Conservation (phyloP, 2,888 invertebrate genomes). For the Melinaea menophilus region DNA sequence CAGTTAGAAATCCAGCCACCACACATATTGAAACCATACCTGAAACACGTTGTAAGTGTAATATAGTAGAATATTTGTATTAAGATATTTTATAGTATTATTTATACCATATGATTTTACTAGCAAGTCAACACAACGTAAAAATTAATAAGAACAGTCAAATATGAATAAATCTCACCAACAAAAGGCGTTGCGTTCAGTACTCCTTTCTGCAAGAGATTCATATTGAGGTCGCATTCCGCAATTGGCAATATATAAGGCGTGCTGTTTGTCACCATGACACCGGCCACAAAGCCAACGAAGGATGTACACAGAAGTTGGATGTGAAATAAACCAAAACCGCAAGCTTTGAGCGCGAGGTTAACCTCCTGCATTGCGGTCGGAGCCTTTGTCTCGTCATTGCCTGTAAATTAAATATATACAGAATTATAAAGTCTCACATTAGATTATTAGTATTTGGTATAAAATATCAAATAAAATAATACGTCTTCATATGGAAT, state of each 20-base stretch:
- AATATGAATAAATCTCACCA: constrained; percentile 40
- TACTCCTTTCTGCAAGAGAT: constrained; percentile 53
- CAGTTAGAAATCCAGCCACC: constrained; percentile 55
- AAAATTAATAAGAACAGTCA: too few species aligned
- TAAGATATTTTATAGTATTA: not conserved
- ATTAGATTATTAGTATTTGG: not conserved
- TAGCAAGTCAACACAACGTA: too few species aligned
- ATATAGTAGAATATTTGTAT: not conserved
- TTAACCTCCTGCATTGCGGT: constrained; percentile 55
- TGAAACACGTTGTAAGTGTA: constrained; percentile 34
- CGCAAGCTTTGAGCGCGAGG: constrained; percentile 48
- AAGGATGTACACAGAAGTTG: constrained; percentile 45
- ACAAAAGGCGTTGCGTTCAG: constrained; percentile 53
- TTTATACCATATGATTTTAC: too few species aligned
- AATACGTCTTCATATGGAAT: not conserved
- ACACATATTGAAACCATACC: constrained; percentile 54
- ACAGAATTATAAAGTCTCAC: not conserved
- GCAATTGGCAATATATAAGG: constrained; percentile 54
- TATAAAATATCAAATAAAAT: not conserved
- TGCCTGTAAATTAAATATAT: constrained; percentile 26
- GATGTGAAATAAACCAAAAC: constrained; percentile 55
- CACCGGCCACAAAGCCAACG: constrained; percentile 42
- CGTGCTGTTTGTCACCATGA: constrained; percentile 46
- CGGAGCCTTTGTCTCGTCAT: constrained; percentile 27
- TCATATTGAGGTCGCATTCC: constrained; percentile 60